phyloP scores from a whole-genome alignment of 2,797 vertebrate species.

The Hylomyscus alleni region DNA sequence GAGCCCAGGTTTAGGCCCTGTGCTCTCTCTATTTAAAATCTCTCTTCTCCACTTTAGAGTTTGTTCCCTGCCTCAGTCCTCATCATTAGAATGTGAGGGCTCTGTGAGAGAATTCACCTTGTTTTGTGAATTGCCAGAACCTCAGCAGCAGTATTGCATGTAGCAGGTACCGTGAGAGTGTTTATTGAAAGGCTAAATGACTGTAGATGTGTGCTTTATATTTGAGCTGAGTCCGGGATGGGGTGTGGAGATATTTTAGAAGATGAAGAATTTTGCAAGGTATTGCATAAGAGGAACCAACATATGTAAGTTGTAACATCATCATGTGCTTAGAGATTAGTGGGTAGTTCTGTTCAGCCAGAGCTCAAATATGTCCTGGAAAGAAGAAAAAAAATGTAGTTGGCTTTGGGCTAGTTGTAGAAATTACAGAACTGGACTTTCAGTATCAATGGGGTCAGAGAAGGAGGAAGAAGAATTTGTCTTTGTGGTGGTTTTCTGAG shows the following conservation, averaged over 20 bases:
- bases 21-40: not conserved
- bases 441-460: not conserved
- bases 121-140: not conserved
- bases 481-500: too few relatives aligned
- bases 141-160: too few relatives aligned
- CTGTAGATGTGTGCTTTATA: not conserved
- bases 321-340: not conserved
- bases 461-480: not conserved
- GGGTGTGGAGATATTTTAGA: not conserved
- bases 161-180: too few relatives aligned
- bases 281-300: not conserved
- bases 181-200: not conserved
- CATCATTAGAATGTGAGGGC: not conserved
- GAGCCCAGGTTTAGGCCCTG: not conserved
- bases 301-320: not conserved
- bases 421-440: not conserved
- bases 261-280: conserved; percentile 2
- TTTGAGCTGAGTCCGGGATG: not conserved
- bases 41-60: not conserved
- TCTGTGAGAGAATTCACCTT: not conserved
- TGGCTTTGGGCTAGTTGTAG: not conserved
- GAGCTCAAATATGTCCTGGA: not conserved
- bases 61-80: not conserved
- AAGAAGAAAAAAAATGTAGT: not conserved
- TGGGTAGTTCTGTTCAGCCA: not conserved